Evolutionary conservation across 2,888 invertebrate genomes (phyloP).

Genomic region (Rhagium mordax): DNA sequence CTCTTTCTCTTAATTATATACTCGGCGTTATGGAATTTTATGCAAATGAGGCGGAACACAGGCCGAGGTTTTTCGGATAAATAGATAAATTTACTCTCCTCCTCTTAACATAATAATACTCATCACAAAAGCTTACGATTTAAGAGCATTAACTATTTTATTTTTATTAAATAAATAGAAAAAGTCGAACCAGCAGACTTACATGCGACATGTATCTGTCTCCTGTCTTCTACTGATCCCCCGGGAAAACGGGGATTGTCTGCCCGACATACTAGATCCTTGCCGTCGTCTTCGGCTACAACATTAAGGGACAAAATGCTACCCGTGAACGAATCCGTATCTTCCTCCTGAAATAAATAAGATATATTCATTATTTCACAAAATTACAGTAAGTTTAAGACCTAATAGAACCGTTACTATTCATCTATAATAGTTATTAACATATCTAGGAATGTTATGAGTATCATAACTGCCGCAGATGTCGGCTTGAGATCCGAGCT

Average conservation of each 20-base stretch:
- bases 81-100: too few species aligned
- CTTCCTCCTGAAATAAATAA: slow-evolving; percentile 73
- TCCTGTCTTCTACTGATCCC: slow-evolving; percentile 84
- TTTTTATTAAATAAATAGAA: not conserved
- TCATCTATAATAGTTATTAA: too few species aligned
- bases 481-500: too few species aligned
- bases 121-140: too few species aligned
- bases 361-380: not conserved
- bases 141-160: not conserved
- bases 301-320: slow-evolving; percentile 84
- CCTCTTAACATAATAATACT: too few species aligned
- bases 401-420: too few species aligned
- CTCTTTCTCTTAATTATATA: not conserved
- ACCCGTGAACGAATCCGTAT: slow-evolving; percentile 79
- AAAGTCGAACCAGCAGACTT: slow-evolving; percentile 70
- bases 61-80: not conserved
- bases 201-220: slow-evolving; percentile 87
- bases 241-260: slow-evolving; percentile 91
- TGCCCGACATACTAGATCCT: slow-evolving; percentile 86
- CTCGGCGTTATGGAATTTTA: not conserved
- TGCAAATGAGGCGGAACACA: not conserved
- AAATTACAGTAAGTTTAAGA: too few species aligned
- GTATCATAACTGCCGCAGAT: too few species aligned
- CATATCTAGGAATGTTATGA: too few species aligned
- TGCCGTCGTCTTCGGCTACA: slow-evolving; percentile 85